Evolutionary conservation across 2,888 invertebrate species (phyloP), one percentile per base, ranked within the genome.

Genomic region (Trissonchulus sp.): DNA sequence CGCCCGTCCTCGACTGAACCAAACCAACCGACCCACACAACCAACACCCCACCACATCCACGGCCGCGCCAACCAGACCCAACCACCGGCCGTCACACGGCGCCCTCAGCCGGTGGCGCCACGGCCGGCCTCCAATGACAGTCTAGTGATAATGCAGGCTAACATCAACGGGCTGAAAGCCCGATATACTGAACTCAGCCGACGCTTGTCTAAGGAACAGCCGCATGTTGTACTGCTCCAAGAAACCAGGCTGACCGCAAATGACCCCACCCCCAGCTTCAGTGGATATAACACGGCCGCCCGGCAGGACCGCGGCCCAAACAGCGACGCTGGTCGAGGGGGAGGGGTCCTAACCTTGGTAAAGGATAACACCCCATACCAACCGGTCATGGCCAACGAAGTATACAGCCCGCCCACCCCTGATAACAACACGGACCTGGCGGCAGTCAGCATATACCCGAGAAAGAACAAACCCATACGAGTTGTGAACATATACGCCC

Each of bases 141-240:
- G n/a, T n/a, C 60, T 60, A n/a, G 60, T 23, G 18, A 60, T 60
- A 60, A 23, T 18, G 60, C 60, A 60, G n/a, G 18, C n/a, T n/a
- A 60, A 60, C 60, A 60, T n/a, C 60, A 60, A 60, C 60, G 60
- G 60, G 18, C 18, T 60, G 18, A 60, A 60, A 60, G 60, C 60
- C 18, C 18, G 60, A 60, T 18, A 18, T n/a, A 60, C 60, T n/a
- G 60, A 60, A n/a, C 60, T 60, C 18, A n/a, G 18, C n/a, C 60
- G n/a, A 60, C 60, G 60, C 18, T n/a, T 60, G 18, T 18, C 60
- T n/a, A n/a, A 60, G n/a, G n/a, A 60, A n/a, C 18, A n/a, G 60
- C 60, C 60, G 60, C 60, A 60, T n/a, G 60, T 60, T n/a, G 60
- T 60, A 23, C 60, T 60, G n/a, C 60, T 60, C 18, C 60, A 60